phyloP scores from a whole-genome alignment of 2,888 invertebrate genomes.

The Rhaphigaster nebulosa region DNA sequence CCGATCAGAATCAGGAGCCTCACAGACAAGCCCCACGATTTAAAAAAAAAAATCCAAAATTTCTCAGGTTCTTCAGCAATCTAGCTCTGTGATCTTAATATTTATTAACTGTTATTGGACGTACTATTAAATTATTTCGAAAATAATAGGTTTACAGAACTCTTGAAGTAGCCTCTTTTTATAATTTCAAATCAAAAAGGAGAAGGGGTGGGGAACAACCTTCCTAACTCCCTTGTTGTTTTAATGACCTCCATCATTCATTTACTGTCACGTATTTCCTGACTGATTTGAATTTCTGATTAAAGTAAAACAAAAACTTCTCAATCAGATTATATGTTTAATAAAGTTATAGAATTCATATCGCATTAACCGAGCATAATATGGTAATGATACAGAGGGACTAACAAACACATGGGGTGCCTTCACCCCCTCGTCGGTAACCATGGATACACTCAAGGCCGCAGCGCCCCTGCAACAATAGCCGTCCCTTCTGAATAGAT shows the following conservation, averaged over 20 bases:
- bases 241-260: neutral
- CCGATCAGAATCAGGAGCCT: no score
- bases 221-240: no score
- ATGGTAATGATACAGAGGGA: neutral
- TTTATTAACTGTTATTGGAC: no score
- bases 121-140: no score
- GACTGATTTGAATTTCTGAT: neutral
- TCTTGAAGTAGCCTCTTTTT: neutral
- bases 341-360: neutral
- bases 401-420: slow-evolving; percentile 14
- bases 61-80: no score
- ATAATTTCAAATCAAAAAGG: neutral
- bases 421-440: slow-evolving; percentile 6
- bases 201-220: neutral
- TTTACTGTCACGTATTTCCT: neutral
- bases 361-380: neutral
- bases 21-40: no score
- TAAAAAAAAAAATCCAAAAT: no score
- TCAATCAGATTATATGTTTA: neutral
- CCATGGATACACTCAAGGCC: slow-evolving; percentile 39
- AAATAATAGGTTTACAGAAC: no score
- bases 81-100: no score
- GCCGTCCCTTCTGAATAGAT: neutral
- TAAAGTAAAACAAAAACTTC: neutral
- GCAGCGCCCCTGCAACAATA: neutral